Conservation (phyloP, 2,888 invertebrate genomes). For the Rhamnusium bicolor region DNA sequence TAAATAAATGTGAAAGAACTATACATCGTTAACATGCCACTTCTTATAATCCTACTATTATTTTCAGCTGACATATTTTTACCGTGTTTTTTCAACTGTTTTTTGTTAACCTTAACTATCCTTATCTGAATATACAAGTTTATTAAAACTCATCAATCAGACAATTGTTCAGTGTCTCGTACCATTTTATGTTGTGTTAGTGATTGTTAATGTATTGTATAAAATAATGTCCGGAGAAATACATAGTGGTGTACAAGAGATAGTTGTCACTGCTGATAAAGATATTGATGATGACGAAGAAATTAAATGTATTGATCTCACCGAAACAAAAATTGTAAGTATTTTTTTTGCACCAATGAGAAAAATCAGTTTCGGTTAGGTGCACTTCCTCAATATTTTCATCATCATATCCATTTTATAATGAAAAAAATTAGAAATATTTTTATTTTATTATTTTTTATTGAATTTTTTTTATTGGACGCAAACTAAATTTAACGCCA, state of each 20-base stretch:
- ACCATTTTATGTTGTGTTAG: neutral
- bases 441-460: no score
- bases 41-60: no score
- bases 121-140: neutral
- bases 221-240: constrained; percentile 55
- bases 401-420: no score
- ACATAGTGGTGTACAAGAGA: constrained; percentile 58
- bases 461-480: no score
- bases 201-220: neutral
- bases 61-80: no score
- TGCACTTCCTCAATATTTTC: no score
- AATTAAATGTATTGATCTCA: neutral
- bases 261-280: constrained; percentile 41
- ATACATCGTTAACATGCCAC: no score
- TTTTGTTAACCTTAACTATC: neutral
- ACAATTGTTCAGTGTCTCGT: neutral
- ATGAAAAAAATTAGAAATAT: no score
- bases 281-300: constrained; percentile 35
- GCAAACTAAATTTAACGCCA: no score
- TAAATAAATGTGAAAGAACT: no score
- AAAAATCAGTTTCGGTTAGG: no score
- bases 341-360: neutral
- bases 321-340: neutral
- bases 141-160: neutral
- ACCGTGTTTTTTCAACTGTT: neutral